Evolutionary conservation across 2,888 invertebrate genomes (phyloP).

Genomic region (Ophion ventricosus): DNA sequence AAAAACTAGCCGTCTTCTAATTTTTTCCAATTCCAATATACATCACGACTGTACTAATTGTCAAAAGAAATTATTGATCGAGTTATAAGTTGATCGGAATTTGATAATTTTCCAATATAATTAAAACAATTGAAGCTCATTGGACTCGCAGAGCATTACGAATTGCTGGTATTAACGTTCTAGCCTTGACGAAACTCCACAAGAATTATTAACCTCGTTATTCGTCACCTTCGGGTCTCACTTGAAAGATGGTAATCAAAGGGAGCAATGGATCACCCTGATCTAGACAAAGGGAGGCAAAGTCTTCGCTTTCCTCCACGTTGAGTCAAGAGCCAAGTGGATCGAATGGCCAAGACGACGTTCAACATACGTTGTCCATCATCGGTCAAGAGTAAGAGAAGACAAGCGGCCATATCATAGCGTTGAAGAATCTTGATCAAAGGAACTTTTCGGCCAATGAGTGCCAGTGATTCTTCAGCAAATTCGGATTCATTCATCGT

Average conservation of each 20-base stretch:
- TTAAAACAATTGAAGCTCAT: not conserved
- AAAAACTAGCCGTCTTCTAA: no score
- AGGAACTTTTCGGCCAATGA: not conserved
- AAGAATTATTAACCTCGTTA: not conserved
- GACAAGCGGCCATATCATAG: not conserved
- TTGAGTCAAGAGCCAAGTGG: not conserved
- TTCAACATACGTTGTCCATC: not conserved
- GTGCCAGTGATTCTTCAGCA: conserved; percentile 6
- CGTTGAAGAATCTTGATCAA: not conserved
- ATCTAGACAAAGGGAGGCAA: not conserved
- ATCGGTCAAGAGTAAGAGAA: not conserved
- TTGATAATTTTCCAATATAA: no score
- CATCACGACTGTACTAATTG: no score
- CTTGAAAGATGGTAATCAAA: not conserved
- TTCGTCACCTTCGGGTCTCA: not conserved
- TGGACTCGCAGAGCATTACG: not conserved
- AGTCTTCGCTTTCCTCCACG: not conserved
- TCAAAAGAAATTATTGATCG: no score
- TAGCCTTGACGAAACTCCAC: not conserved
- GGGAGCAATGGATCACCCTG: not conserved
- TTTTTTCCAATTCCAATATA: no score
- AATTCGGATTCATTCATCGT: not conserved
- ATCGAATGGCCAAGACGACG: not conserved
- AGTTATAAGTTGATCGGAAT: no score
- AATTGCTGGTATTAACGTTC: not conserved